Conservation (phyloP, 1,140 invertebrate genomes). For the Augochlora pura region DNA sequence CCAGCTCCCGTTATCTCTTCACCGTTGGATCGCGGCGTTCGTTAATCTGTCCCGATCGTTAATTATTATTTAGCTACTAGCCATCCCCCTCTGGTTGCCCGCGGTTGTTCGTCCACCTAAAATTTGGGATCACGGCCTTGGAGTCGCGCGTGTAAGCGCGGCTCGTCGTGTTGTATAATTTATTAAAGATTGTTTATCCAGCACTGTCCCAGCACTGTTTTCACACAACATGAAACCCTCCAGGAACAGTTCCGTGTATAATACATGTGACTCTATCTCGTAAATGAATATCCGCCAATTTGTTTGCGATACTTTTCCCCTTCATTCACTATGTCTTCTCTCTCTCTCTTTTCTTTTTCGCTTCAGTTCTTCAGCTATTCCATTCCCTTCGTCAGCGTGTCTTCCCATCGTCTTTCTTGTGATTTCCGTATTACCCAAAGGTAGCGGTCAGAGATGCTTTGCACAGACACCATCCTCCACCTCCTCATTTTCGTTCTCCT, state of each 20-base stretch:
- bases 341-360: conserved; percentile 10
- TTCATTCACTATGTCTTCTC: conserved; percentile 24
- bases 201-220: conserved; percentile 60
- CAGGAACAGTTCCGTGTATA: conserved; percentile 59
- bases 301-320: not conserved
- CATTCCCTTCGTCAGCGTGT: too few species aligned
- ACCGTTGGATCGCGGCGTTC: conserved; percentile 37
- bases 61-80: conserved; percentile 62
- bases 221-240: conserved; percentile 57
- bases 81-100: conserved; percentile 36
- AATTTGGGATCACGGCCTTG: conserved; percentile 51
- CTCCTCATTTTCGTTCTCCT: not conserved
- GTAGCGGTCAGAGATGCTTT: conserved; percentile 23
- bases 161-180: conserved; percentile 61
- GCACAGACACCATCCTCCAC: not conserved
- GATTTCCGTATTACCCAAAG: conserved; percentile 22
- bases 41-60: conserved; percentile 56
- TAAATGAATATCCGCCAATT: conserved; percentile 57
- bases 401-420: not conserved
- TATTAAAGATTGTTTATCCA: conserved; percentile 68
- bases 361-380: too few species aligned
- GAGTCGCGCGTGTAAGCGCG: conserved; percentile 1
- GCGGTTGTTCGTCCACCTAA: conserved; percentile 48
- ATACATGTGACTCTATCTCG: conserved; percentile 48
- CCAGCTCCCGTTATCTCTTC: conserved; percentile 2